These are phyloP conservation scores for Pollenia labialis DNA, from an alignment of 2,888 invertebrate species.

Conservation along the genomic window DNA sequence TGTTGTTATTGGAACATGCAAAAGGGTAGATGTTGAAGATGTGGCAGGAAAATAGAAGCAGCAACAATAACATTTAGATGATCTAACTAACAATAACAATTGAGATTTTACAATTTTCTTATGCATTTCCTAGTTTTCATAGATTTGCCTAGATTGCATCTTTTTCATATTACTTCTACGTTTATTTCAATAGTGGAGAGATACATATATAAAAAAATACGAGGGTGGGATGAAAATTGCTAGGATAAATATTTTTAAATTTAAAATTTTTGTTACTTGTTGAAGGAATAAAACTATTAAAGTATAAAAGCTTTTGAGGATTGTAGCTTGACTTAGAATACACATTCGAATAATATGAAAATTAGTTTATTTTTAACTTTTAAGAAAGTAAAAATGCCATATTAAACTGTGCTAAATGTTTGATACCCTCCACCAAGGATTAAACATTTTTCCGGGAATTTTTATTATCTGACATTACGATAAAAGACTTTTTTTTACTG, in stretches of 20 bases:
- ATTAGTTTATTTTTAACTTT: too few relatives aligned
- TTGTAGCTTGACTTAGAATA: too few relatives aligned
- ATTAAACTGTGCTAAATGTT: too few relatives aligned
- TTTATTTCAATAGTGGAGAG: slow-evolving; percentile 1
- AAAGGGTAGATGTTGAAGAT: slow-evolving; percentile 25
- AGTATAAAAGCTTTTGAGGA: too few relatives aligned
- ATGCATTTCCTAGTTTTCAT: slow-evolving; percentile 39
- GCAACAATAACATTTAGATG: slow-evolving; percentile 50
- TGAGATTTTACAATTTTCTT: slow-evolving; percentile 67
- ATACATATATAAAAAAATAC: background rate
- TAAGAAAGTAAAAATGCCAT: too few relatives aligned
- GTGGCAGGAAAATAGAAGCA: background rate
- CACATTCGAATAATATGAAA: too few relatives aligned
- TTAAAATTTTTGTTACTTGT: background rate
- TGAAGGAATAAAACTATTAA: too few relatives aligned
- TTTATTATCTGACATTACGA: too few relatives aligned
- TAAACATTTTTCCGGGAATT: too few relatives aligned
- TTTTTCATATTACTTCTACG: slow-evolving; percentile 42
- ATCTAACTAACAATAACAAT: slow-evolving; percentile 67
- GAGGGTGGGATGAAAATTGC: background rate
- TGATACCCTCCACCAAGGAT: too few relatives aligned
- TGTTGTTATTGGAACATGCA: slow-evolving; percentile 32
- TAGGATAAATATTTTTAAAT: background rate
- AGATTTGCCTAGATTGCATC: slow-evolving; percentile 31
- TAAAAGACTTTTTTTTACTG: too few relatives aligned